These are phyloP conservation scores for Phodopus roborovskii DNA, from an alignment of 2,113 vertebrate genomes.

Conservation along the genomic window DNA sequence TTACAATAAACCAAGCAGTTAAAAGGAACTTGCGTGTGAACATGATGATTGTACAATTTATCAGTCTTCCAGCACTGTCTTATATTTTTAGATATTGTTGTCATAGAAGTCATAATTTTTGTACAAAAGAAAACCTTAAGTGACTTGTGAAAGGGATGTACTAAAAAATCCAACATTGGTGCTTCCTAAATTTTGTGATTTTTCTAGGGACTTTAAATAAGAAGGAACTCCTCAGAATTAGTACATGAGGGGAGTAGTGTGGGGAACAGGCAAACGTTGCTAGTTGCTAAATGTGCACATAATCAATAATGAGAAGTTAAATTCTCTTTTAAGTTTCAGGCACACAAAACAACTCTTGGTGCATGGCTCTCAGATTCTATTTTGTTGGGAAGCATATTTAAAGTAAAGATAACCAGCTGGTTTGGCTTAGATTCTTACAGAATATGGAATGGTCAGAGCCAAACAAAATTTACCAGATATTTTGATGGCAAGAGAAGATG, in stretches of 20 bases:
- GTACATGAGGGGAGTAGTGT: slow-evolving; percentile 39
- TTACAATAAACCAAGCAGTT: slow-evolving; percentile 24
- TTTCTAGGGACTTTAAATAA: slow-evolving; percentile 33
- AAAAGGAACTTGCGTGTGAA: slow-evolving; percentile 23
- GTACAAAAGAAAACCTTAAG: neutral
- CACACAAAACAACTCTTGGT: slow-evolving; percentile 45
- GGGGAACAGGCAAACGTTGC: neutral
- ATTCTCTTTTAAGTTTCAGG: slow-evolving; percentile 63
- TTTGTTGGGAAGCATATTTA: slow-evolving; percentile 51
- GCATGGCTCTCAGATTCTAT: slow-evolving; percentile 35
- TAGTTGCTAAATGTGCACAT: neutral
- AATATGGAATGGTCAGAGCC: neutral
- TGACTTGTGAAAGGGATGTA: neutral
- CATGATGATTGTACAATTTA: neutral
- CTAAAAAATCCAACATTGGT: neutral
- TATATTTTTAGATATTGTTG: slow-evolving; percentile 61
- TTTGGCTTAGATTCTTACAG: slow-evolving; percentile 38
- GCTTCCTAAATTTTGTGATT: slow-evolving; percentile 22
- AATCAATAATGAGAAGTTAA: slow-evolving; percentile 52
- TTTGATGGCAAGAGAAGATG: slow-evolving; percentile 45
- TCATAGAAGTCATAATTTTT: slow-evolving; percentile 52
- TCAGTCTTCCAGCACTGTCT: neutral
- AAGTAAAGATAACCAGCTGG: slow-evolving; percentile 58
- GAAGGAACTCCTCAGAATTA: neutral
- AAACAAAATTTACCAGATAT: slow-evolving; percentile 39